Conservation (phyloP, 2,113 vertebrate species). For the Mustelus asterias region DNA sequence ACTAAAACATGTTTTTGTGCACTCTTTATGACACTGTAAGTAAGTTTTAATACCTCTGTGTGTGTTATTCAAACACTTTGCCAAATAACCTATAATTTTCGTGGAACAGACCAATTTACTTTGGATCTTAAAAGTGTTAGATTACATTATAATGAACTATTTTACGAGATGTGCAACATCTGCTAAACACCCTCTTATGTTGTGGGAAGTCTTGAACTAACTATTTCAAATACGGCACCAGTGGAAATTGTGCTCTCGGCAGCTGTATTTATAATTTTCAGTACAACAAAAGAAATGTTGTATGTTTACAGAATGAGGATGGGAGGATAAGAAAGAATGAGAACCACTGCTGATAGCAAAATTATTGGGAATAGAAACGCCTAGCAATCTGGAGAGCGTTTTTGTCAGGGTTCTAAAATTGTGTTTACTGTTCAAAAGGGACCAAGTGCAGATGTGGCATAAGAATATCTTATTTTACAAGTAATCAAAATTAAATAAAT, state of each 20-base stretch:
- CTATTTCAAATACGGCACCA: slow-evolving; percentile 4
- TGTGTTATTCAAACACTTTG: not conserved
- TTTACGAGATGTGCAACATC: slow-evolving; percentile 14
- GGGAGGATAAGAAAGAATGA: not conserved
- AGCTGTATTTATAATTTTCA: slow-evolving; percentile 20
- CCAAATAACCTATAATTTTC: slow-evolving; percentile 28
- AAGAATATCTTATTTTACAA: not conserved
- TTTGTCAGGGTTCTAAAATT: not conserved
- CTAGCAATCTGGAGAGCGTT: not conserved
- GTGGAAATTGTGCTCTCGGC: not conserved
- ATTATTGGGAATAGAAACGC: not conserved
- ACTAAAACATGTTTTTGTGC: not conserved
- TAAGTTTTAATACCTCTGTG: slow-evolving; percentile 8
- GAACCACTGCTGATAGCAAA: not conserved
- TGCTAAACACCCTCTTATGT: slow-evolving; percentile 11
- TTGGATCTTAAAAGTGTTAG: not conserved
- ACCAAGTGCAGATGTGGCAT: not conserved
- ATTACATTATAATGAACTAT: slow-evolving; percentile 28
- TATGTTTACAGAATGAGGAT: slow-evolving; percentile 27
- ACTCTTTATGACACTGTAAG: not conserved
- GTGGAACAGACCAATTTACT: slow-evolving; percentile 23
- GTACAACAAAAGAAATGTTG: slow-evolving; percentile 10
- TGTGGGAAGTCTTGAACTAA: not conserved
- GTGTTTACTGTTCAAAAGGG: not conserved
- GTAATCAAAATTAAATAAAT: not conserved